Conservation (phyloP, 2,888 invertebrate species). For the Erebia epiphron region DNA sequence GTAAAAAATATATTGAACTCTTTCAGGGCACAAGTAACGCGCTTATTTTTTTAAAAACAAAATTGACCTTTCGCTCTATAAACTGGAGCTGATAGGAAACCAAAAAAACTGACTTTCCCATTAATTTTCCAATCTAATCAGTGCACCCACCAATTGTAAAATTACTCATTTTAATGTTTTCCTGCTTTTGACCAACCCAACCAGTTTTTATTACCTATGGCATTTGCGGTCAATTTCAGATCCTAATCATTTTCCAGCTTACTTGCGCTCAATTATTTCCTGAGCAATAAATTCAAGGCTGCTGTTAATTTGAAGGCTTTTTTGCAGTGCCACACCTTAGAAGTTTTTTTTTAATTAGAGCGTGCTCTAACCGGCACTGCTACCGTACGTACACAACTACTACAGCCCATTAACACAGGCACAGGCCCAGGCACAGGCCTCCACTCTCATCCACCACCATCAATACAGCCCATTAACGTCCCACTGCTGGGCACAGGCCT, state of each 20-base stretch:
- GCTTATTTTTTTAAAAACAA: no score
- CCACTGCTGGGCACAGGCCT: no score
- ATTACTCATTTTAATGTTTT: conserved; percentile 21
- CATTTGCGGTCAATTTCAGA: conserved; percentile 36
- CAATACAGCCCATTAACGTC: no score
- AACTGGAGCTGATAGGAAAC: no score
- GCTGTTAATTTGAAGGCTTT: conserved; percentile 24
- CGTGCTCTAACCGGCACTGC: no score
- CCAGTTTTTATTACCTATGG: conserved; percentile 32
- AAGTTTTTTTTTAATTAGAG: neutral
- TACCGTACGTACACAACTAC: no score
- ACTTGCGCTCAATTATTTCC: conserved; percentile 34
- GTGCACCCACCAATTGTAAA: neutral
- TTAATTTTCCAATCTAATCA: conserved; percentile 2
- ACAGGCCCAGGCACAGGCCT: no score
- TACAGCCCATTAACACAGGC: no score
- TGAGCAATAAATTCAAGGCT: conserved; percentile 36
- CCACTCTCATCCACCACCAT: no score
- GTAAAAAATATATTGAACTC: no score
- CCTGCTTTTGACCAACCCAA: conserved; percentile 27
- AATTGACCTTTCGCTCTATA: no score
- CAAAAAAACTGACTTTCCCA: conserved; percentile 6
- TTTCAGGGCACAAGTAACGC: no score
- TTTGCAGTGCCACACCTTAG: conserved; percentile 18
- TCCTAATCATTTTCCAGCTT: conserved; percentile 35